Conservation (phyloP, 2,888 invertebrate species). For the Pachliopta kotzebuea region DNA sequence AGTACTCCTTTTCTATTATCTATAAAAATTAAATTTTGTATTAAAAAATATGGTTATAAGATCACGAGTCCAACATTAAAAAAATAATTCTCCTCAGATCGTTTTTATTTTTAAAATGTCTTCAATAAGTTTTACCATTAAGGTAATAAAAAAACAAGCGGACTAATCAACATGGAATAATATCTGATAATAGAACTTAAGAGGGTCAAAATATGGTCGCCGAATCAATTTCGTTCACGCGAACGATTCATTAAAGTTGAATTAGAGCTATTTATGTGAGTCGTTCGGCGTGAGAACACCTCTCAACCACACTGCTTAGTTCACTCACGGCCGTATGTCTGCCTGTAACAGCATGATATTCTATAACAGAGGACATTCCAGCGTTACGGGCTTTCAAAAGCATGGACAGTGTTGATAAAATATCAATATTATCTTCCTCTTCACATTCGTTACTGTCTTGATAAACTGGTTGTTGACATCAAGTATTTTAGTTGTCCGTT, state of each 20-base stretch:
- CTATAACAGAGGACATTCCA: conserved; percentile 32
- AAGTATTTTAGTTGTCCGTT: too few relatives aligned
- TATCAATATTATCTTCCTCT: too few relatives aligned
- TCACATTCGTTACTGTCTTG: too few relatives aligned
- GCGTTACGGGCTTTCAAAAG: not conserved
- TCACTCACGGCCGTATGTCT: conserved; percentile 55
- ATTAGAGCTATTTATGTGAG: conserved; percentile 68
- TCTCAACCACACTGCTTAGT: conserved; percentile 51
- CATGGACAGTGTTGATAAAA: not conserved
- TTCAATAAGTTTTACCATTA: conserved; percentile 31
- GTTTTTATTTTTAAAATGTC: conserved; percentile 7
- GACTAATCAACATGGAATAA: conserved; percentile 37
- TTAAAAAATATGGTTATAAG: too few relatives aligned
- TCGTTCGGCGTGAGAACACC: conserved; percentile 66
- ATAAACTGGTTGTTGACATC: too few relatives aligned
- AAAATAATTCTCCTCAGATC: not conserved
- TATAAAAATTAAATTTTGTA: too few relatives aligned
- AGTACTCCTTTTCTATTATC: too few relatives aligned
- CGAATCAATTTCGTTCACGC: conserved; percentile 79
- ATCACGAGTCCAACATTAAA: not conserved
- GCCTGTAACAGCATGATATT: conserved; percentile 34
- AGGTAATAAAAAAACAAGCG: conserved; percentile 35
- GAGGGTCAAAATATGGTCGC: conserved; percentile 61
- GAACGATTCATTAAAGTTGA: conserved; percentile 73
- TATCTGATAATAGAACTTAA: conserved; percentile 36